These are phyloP conservation scores for Chamaea fasciata DNA, from an alignment of 2,113 vertebrate species.

Conservation along the genomic window DNA sequence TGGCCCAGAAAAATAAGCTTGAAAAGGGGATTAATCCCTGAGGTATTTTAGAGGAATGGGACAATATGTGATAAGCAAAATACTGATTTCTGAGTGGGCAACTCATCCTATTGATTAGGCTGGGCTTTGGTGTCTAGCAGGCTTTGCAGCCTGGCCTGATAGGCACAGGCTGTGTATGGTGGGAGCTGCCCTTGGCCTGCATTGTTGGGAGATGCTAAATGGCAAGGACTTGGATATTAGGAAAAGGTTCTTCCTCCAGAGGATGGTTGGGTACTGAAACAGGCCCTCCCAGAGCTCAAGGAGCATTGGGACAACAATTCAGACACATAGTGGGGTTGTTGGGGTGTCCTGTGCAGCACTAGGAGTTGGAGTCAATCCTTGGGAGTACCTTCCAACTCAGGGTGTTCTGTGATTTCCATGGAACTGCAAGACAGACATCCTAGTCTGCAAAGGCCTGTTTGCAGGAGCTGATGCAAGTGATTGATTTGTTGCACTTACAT, in stretches of 20 bases:
- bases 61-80: neutral
- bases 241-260: neutral
- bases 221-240: neutral
- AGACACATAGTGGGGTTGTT: neutral
- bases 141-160: neutral
- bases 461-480: neutral
- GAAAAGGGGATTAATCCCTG: neutral
- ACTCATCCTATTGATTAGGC: neutral
- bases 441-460: neutral
- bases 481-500: accelerated
- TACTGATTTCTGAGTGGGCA: neutral
- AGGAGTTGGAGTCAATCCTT: accelerated
- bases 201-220: too few relatives aligned
- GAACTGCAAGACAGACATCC: neutral
- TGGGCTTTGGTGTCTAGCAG: neutral
- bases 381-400: neutral
- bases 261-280: neutral
- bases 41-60: neutral
- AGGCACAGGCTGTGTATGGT: neutral
- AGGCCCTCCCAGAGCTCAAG: neutral
- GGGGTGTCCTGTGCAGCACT: accelerated
- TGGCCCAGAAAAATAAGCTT: neutral
- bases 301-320: neutral
- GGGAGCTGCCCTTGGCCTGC: neutral
- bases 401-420: neutral